phyloP scores from a whole-genome alignment of 2,113 vertebrate species.

The Copsychus sechellarum region DNA sequence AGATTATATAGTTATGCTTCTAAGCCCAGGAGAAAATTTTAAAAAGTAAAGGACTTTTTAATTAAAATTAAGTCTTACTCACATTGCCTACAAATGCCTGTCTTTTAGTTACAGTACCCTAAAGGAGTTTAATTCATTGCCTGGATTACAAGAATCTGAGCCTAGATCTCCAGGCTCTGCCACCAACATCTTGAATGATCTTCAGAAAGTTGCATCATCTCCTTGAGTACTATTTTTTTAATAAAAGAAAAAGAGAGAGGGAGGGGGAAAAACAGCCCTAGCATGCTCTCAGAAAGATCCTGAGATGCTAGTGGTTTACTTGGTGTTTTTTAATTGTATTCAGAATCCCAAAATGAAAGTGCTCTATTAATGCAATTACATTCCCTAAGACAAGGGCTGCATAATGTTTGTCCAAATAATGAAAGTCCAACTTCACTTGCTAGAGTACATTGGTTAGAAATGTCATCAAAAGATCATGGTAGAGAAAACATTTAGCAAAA shows the following conservation, averaged over 20 bases:
- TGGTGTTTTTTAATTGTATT: background rate
- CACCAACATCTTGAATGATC: background rate
- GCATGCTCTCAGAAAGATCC: background rate
- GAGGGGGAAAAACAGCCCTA: background rate
- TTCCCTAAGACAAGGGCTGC: background rate
- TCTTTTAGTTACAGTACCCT: background rate
- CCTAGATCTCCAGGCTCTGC: background rate
- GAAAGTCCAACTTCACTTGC: background rate
- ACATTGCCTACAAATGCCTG: background rate
- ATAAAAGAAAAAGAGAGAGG: background rate
- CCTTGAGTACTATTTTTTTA: background rate
- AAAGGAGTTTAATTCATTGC: background rate
- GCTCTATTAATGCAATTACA: background rate
- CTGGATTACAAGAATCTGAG: background rate
- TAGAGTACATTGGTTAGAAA: background rate
- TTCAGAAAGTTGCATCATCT: background rate
- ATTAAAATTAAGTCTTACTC: background rate
- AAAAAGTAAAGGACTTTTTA: background rate
- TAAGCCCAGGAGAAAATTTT: background rate
- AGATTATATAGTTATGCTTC: background rate
- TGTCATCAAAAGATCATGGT: background rate
- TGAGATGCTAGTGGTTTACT: background rate
- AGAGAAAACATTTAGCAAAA: background rate
- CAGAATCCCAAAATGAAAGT: background rate
- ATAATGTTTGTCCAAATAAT: background rate